phyloP scores from a whole-genome alignment of 1,140 invertebrate species.

The Atta cephalotes region DNA sequence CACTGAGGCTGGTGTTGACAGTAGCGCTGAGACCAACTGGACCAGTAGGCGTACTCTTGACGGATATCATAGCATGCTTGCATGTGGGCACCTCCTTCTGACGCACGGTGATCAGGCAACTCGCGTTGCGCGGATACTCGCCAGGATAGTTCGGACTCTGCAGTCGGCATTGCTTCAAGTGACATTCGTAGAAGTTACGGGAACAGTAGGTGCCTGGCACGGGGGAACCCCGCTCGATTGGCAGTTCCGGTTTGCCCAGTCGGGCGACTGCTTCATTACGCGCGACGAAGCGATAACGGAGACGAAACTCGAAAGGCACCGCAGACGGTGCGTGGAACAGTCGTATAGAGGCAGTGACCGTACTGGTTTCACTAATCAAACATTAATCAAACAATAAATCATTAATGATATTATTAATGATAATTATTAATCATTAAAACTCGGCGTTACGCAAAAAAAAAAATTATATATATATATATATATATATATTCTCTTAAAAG shows the following conservation, averaged over 20 bases:
- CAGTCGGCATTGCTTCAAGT: slow-evolving; percentile 92
- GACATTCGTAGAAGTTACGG: slow-evolving; percentile 94
- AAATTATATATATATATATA: too few relatives aligned
- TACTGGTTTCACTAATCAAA: slow-evolving; percentile 90
- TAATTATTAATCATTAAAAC: not conserved
- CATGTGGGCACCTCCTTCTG: slow-evolving; percentile 94
- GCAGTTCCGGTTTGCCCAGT: slow-evolving; percentile 90
- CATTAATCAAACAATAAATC: not conserved
- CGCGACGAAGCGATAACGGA: slow-evolving; percentile 93
- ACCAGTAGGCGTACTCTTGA: slow-evolving; percentile 82
- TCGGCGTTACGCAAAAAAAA: too few relatives aligned
- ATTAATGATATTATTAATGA: not conserved
- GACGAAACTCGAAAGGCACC: slow-evolving; percentile 91
- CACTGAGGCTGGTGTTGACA: slow-evolving; percentile 89
- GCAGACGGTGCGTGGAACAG: slow-evolving; percentile 89
- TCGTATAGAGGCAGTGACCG: slow-evolving; percentile 91
- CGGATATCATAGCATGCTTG: slow-evolving; percentile 95
- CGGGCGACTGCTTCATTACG: slow-evolving; percentile 91
- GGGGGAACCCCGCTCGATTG: slow-evolving; percentile 91
- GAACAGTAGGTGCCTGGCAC: slow-evolving; percentile 95
- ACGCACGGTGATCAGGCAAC: slow-evolving; percentile 92
- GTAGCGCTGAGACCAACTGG: slow-evolving; percentile 82
- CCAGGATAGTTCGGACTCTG: slow-evolving; percentile 97
- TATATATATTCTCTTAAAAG: too few relatives aligned
- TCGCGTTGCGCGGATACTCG: slow-evolving; percentile 95